These are phyloP conservation scores for Caenorhabditis sp. DNA, from an alignment of 2,888 invertebrate species.

Conservation along the genomic window DNA sequence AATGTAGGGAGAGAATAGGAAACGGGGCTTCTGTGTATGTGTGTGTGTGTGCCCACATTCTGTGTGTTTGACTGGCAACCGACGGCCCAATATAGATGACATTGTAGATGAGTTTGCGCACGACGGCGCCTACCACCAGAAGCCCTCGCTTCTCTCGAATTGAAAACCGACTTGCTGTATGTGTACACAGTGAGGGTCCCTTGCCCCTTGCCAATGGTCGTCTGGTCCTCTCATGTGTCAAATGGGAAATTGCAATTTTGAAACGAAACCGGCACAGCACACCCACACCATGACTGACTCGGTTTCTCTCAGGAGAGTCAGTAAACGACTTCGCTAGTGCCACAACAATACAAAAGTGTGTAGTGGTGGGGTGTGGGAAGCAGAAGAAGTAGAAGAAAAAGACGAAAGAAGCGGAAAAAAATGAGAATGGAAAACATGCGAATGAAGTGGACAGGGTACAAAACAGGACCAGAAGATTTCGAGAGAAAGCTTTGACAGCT, in stretches of 20 bases:
- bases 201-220: too few species aligned
- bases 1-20: conserved; percentile 44
- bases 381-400: conserved; percentile 7
- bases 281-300: conserved; percentile 28
- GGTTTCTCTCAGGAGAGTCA: conserved; percentile 28
- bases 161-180: conserved; percentile 29
- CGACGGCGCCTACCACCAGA: conserved; percentile 61
- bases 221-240: conserved; percentile 56
- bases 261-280: too few species aligned
- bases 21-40: conserved; percentile 40
- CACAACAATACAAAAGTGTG: conserved; percentile 38
- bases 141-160: conserved; percentile 16
- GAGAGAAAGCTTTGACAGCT: conserved; percentile 1
- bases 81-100: conserved; percentile 59
- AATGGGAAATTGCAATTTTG: conserved; percentile 51
- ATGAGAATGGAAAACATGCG: conserved; percentile 1
- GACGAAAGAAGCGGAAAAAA: conserved; percentile 8
- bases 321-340: conserved; percentile 17
- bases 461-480: not conserved
- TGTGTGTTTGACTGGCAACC: conserved; percentile 57
- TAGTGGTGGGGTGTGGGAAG: conserved; percentile 8
- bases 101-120: conserved; percentile 64
- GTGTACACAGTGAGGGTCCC: conserved; percentile 52
- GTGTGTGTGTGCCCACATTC: conserved; percentile 25
- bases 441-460: conserved; percentile 15